phyloP scores from a whole-genome alignment of 1,140 invertebrate genomes.

The Daktulosphaira vitifoliae region DNA sequence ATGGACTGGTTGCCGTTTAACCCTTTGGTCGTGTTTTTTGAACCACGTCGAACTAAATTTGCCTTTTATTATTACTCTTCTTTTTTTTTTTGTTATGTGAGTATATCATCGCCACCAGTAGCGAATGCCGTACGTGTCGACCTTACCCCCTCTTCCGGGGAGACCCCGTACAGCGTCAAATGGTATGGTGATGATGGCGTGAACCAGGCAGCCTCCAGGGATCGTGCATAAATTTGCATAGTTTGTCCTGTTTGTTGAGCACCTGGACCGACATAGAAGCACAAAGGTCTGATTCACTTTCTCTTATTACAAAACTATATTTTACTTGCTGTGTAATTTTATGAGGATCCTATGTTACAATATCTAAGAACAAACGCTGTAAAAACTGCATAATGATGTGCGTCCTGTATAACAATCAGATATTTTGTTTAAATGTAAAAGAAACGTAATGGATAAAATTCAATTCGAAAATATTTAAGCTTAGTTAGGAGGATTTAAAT shows the following conservation, averaged over 20 bases:
- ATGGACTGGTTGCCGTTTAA: conserved; percentile 17
- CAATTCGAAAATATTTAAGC: too few species aligned
- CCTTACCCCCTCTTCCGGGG: not conserved
- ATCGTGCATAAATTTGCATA: conserved; percentile 28
- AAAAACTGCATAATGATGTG: too few species aligned
- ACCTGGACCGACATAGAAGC: not conserved
- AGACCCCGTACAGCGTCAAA: not conserved
- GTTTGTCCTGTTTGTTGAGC: not conserved
- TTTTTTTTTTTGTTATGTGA: not conserved
- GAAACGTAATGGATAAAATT: too few species aligned
- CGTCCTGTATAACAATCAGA: too few species aligned
- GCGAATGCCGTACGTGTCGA: not conserved
- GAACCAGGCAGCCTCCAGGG: conserved; percentile 8
- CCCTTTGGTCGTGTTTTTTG: conserved; percentile 28
- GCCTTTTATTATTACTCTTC: not conserved
- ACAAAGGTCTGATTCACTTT: not conserved
- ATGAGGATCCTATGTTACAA: too few species aligned
- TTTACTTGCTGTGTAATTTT: too few species aligned
- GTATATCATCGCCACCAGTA: not conserved
- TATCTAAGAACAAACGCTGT: too few species aligned
- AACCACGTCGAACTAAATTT: conserved; percentile 29
- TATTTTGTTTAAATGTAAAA: too few species aligned
- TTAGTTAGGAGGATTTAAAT: too few species aligned
- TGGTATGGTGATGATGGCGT: not conserved
- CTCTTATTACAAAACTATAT: too few species aligned